Evolutionary conservation across 2,113 vertebrate species (phyloP), one percentile per base, ranked within the genome.

Genomic region (Catagonus wagneri): DNA sequence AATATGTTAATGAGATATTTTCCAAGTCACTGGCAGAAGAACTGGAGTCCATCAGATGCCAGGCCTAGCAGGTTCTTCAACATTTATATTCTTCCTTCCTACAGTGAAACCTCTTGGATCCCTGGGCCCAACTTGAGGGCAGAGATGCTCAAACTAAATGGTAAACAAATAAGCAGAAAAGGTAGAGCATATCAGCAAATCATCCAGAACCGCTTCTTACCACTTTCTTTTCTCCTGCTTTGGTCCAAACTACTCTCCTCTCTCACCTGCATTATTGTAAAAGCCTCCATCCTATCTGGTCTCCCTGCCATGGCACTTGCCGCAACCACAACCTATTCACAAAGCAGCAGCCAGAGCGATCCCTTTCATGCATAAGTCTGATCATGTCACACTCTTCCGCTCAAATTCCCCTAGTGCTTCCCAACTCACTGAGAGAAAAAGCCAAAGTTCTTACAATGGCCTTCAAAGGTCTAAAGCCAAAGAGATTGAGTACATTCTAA

Each of bases 81-180:
- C 4, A 22, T 25, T 34, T 19, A 8, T 8, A 14, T 13, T 68
- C 19, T 69, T 68, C 50, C 36, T 91, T 71, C 78, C 65, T 50
- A 32, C 2, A 66, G 13, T 54, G 54, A 25, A 78, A 25, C 2
- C 25, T 68, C 61, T 74, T 52, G 56, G 3, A 66, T 50, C 60
- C 44, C 66, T 44, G 32, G 60, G 25, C 25, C 56, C 20, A 69
- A 27, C 25, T 79, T 80, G 44, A 58, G 27, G 16, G 4, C 39
- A 74, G 50, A 90, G 29, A 89, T 23, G 63, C 1, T 84, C 90
- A 93, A 88, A 44, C 6, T 3, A 68, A 90, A 90, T 22, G 95
- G 32, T 36, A 54, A 96, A 52, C 7, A 66, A 89, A 22, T 7
- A 84, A 83, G 34, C 81, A 95, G 61, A 88, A 94, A 75, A 58